Evolutionary conservation across 2,888 invertebrate species (phyloP), one percentile per base, ranked within the genome.

Genomic region (Adela reaumurella): DNA sequence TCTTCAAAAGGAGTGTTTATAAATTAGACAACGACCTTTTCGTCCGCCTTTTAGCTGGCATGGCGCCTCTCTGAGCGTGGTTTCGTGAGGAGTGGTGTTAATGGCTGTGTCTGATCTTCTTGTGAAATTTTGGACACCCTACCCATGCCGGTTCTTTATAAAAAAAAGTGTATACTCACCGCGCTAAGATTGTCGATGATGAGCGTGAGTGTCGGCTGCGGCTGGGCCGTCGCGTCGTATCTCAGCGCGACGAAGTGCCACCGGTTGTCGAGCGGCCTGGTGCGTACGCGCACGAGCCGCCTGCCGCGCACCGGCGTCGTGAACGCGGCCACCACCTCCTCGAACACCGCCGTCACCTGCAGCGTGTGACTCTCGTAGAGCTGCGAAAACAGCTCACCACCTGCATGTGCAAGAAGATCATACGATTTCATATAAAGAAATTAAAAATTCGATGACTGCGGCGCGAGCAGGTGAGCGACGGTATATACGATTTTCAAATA

Each of bases 191-290:
- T 45, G 45, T 45, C 45, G 19, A 45, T 3, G 19, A 24, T 45
- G 10, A 45, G 45, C 10, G 45, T 45, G 45, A 45, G 19, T 3
- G 35, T 35, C 11, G 35, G 35, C 14, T 35, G 65, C 56, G 72
- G 60, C 55, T 77, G 56, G 45, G 71, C 65, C 48, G 76, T 77
- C 52, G 77, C 76, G 54, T 64, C 67, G 67, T 87, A 86, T 47
- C 84, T 74, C 46, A 90, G 68, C 62, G 84, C 85, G 48, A 89
- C 84, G 62, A 83, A 86, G 70, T 92, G 90, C 92, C 92, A 92
- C 60, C 79, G 83, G 71, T 92, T 92, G 76, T 92, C 88, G 51
- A 92, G 78, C 55, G 90, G 83, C 61, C 85, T 83, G 51, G 84
- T 86, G 48, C 79, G 78, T 51, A 91, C 74, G 52, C 81, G 83